Percentiles rank a stretch among this genome's conserved stretches.
phyloP scores from a whole-genome alignment of 2,888 invertebrate genomes.

The Thymelicus sylvestris region DNA sequence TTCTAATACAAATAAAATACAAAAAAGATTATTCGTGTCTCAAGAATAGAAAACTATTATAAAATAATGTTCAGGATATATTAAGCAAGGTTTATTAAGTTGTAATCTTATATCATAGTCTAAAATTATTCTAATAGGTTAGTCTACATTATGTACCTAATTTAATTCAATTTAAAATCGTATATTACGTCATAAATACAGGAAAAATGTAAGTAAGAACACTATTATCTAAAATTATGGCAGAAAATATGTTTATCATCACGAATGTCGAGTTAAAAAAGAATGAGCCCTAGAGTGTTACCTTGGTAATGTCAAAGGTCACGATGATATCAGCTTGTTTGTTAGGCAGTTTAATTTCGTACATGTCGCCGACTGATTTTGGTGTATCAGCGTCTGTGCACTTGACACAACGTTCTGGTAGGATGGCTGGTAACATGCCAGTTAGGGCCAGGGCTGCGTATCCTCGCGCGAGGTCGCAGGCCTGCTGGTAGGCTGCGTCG shows the following conservation, averaged over 20 bases:
- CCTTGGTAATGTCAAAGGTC: constrained; percentile 87
- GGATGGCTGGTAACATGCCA: constrained; percentile 82
- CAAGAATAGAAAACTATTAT: too few relatives aligned
- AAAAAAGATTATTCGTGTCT: too few relatives aligned
- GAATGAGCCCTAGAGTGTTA: constrained; percentile 43
- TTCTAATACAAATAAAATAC: too few relatives aligned
- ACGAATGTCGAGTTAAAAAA: neutral
- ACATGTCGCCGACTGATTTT: constrained; percentile 83
- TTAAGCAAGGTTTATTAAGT: too few relatives aligned
- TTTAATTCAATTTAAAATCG: too few relatives aligned
- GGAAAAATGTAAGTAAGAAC: neutral
- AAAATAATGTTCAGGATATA: too few relatives aligned
- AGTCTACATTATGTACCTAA: too few relatives aligned
- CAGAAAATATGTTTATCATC: neutral
- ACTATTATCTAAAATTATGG: neutral
- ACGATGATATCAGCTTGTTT: constrained; percentile 93
- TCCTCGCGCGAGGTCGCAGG: constrained; percentile 88
- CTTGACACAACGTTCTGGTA: constrained; percentile 88
- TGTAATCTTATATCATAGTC: too few relatives aligned
- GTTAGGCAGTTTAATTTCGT: constrained; percentile 87
- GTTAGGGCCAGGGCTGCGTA: constrained; percentile 87
- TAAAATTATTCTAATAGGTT: too few relatives aligned
- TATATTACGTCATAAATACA: neutral
- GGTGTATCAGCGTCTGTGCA: constrained; percentile 77
- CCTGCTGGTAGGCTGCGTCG: constrained; percentile 77